Evolutionary conservation across 2,113 vertebrate genomes (phyloP).

Genomic region (Ceyx margarethae): DNA sequence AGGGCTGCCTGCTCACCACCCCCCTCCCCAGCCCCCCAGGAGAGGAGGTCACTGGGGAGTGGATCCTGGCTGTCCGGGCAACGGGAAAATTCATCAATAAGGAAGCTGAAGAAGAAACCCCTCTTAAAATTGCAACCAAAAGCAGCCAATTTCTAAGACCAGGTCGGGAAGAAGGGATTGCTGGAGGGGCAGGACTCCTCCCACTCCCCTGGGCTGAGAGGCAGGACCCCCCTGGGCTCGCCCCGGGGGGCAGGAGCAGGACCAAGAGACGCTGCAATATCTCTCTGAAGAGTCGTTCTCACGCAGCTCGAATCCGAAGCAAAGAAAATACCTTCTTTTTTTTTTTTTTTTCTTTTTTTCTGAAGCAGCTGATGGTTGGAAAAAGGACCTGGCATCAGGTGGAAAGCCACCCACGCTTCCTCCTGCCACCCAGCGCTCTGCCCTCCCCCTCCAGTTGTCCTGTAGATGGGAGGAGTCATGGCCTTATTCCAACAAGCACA

Average conservation of each 20-base stretch:
- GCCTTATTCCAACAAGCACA: conserved; percentile 64
- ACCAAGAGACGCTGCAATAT: conserved; percentile 3
- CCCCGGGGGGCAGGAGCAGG: background rate
- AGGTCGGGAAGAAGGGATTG: background rate
- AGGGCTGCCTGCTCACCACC: conserved; percentile 24
- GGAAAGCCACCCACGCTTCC: background rate
- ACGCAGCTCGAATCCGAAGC: background rate
- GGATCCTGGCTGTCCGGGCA: conserved; percentile 36
- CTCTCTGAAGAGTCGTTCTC: background rate
- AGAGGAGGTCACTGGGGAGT: conserved; percentile 42
- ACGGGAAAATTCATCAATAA: background rate
- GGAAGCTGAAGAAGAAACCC: conserved; percentile 37
- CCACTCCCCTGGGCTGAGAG: background rate
- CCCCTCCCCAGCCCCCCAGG: background rate
- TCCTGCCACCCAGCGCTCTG: background rate
- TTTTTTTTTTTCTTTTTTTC: background rate
- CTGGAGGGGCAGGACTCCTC: conserved; percentile 58
- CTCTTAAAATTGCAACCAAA: conserved; percentile 21
- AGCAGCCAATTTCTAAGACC: background rate
- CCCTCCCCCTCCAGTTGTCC: background rate
- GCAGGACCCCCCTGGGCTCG: background rate
- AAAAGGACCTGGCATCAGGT: conserved; percentile 45
- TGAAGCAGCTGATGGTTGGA: conserved; percentile 42
- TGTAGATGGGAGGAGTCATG: conserved; percentile 28
- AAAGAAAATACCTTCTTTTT: background rate